Conservation (phyloP, 2,113 vertebrate genomes). For the Athene cunicularia region DNA sequence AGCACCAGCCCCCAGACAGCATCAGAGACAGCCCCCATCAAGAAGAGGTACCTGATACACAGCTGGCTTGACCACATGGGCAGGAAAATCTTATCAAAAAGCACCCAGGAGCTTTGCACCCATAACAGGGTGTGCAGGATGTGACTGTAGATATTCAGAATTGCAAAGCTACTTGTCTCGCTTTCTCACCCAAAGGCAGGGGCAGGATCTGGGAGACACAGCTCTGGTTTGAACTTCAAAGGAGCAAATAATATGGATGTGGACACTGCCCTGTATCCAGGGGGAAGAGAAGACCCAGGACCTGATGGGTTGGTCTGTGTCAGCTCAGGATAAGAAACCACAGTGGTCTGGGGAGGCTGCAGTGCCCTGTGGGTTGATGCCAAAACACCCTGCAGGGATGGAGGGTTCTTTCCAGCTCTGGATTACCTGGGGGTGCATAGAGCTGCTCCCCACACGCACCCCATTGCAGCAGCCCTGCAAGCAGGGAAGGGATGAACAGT, state of each 20-base stretch:
- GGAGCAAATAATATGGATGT: accelerated
- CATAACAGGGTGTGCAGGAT: background rate
- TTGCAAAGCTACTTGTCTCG: background rate
- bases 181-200: background rate
- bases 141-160: background rate
- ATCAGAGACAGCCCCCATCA: background rate
- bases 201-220: accelerated
- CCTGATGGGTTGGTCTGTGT: background rate
- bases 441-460: background rate
- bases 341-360: background rate
- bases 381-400: background rate
- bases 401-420: background rate
- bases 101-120: background rate
- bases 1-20: background rate
- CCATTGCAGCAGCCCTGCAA: background rate
- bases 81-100: background rate
- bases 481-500: background rate
- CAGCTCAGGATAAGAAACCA: background rate
- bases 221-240: background rate
- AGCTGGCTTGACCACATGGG: background rate
- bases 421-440: background rate
- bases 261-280: background rate
- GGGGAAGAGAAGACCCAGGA: background rate
- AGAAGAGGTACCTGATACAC: background rate
- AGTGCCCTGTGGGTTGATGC: background rate